These are phyloP conservation scores for Dorcus parallelipipedus DNA, from an alignment of 2,888 invertebrate species.

Conservation along the genomic window DNA sequence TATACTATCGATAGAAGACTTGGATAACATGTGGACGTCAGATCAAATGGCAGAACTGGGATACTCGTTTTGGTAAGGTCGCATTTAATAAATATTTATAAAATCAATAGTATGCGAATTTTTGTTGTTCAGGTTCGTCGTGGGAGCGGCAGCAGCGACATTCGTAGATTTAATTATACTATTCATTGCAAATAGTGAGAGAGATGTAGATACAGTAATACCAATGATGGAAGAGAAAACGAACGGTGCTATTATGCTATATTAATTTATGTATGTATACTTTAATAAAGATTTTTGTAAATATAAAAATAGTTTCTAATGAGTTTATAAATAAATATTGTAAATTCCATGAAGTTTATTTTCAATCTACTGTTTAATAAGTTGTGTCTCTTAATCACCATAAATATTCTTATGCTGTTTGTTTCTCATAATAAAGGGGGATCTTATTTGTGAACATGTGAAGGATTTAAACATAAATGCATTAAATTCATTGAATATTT, in stretches of 20 bases:
- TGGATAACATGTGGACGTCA: conserved; percentile 78
- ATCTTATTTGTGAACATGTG: background rate
- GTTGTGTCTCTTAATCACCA: background rate
- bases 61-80: conserved; percentile 76
- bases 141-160: conserved; percentile 66
- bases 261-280: conserved; percentile 47
- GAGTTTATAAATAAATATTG: background rate
- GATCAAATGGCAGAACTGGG: conserved; percentile 78
- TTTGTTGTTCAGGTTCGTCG: conserved; percentile 61
- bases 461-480: background rate
- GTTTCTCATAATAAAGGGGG: no score
- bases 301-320: background rate
- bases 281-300: conserved; percentile 6
- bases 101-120: background rate
- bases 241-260: conserved; percentile 82
- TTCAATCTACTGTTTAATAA: background rate
- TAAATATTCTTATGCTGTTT: background rate
- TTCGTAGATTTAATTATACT: conserved; percentile 72
- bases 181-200: conserved; percentile 69
- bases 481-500: no score
- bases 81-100: no score
- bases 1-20: conserved; percentile 76
- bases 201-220: conserved; percentile 61
- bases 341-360: background rate
- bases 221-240: conserved; percentile 75